Base-by-base conservation (phyloP, 2,113 vertebrate genomes). In the Phocoena phocoena region DNA sequence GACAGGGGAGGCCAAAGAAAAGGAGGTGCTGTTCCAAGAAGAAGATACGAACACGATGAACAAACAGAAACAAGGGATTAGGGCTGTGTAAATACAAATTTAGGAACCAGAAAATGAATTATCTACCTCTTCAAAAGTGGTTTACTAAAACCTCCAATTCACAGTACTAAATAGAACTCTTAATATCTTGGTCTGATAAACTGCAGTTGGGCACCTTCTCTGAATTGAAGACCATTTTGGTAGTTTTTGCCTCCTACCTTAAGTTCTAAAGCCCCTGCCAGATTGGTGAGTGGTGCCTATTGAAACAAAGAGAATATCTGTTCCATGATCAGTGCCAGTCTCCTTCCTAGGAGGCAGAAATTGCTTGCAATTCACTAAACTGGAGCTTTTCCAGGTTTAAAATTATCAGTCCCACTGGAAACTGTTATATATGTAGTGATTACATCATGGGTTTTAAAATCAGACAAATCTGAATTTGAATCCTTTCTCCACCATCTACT, bases 371-470 rank as follows among this genome's bases (percentile, higher is more conserved):
- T 21, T 86, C 14, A 76, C 41, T 85, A 63, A 47, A 70, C 8
- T 44, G n/a, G 25, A 70, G 17, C 13, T 62, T 38, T 73, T 68
- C 9, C 68, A 47, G 0, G 15, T 67, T 73, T 95, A 25, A 71
- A 90, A 95, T 38, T 8, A 65, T 65, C 47, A 77, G 36, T 50
- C 21, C 38, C 63, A 70, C 7, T 93, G n/a, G 28, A 33, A 77
- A 74, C 6, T 89, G 9, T 81, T 63, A 38, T 1, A 44, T 44
- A 41, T 36, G 7, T 44, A 67, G 55, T 25, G 17, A 95, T 74
- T 84, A 80, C 87, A 88, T 11, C 28, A 62, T 17, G n/a, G 11
- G 85, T 62, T 96, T 97, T 60, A 91, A 91, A 88, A 36, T 31
- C 50, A 60, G 23, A 60, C 17, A 83, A 5, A 26, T 76, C 41